phyloP scores from a whole-genome alignment of 1,140 invertebrate species.

The Hycleus phaleratus region DNA sequence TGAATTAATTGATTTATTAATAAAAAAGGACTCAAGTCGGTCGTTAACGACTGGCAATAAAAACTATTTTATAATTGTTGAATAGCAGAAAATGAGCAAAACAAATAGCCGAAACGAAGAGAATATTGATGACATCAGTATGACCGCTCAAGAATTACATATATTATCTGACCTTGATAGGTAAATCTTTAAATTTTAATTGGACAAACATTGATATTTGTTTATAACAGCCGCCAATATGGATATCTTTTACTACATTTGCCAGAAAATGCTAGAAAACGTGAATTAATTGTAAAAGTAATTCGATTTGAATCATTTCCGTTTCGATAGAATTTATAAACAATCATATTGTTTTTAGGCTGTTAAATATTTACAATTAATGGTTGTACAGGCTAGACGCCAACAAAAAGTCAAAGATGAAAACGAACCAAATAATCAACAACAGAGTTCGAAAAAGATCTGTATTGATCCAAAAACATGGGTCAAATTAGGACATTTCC shows the following conservation, averaged over 20 bases:
- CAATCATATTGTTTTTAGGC: constrained; percentile 42
- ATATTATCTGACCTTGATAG: constrained; percentile 78
- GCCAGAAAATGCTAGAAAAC: constrained; percentile 68
- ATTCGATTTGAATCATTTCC: constrained; percentile 4
- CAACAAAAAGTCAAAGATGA: constrained; percentile 48
- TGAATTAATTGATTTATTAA: too few relatives aligned
- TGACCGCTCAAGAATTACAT: constrained; percentile 68
- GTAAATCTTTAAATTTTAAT: constrained; percentile 42
- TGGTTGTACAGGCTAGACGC: constrained; percentile 69
- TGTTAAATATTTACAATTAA: constrained; percentile 74
- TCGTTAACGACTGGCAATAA: too few relatives aligned
- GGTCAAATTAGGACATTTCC: constrained; percentile 90
- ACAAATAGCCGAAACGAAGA: constrained; percentile 23
- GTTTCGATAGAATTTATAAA: constrained; percentile 2
- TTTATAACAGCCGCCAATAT: constrained; percentile 69
- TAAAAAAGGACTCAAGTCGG: too few relatives aligned
- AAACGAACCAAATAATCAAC: constrained; percentile 38
- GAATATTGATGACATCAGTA: constrained; percentile 33
- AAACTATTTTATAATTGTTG: too few relatives aligned
- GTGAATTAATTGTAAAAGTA: constrained; percentile 69
- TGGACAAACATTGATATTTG: constrained; percentile 22
- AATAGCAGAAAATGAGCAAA: constrained; percentile 26
- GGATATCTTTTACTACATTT: constrained; percentile 73
- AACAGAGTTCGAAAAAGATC: constrained; percentile 50
- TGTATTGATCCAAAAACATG: constrained; percentile 84